These are phyloP conservation scores for Zootoca vivipara DNA, from an alignment of 2,113 vertebrate genomes.

Conservation along the genomic window DNA sequence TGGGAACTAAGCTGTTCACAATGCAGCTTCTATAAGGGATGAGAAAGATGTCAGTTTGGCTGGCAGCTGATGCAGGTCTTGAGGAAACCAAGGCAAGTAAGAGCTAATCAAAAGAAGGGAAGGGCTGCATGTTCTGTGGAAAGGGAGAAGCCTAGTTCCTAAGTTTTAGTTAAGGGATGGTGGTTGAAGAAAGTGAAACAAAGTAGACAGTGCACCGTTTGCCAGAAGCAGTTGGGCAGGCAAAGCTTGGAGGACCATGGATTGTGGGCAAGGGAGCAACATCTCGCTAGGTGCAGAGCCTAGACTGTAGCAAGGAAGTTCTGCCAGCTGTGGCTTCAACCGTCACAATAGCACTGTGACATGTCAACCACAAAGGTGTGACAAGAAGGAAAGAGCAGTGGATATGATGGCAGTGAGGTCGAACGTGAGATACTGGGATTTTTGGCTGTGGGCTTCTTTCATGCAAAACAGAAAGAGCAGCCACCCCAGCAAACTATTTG, in stretches of 20 bases:
- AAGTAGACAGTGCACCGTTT: too few relatives aligned
- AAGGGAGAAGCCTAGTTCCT: not conserved
- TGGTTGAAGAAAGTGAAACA: not conserved
- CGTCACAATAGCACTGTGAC: not conserved
- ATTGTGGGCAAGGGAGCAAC: not conserved
- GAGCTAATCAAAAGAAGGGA: not conserved
- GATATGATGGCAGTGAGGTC: not conserved
- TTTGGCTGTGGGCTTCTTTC: not conserved
- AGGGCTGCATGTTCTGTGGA: not conserved
- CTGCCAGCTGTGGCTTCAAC: not conserved
- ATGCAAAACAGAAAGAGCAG: not conserved
- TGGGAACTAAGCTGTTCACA: not conserved
- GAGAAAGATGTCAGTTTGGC: not conserved
- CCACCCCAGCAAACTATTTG: not conserved
- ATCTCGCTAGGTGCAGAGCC: too few relatives aligned
- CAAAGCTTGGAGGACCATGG: not conserved
- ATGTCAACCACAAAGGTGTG: not conserved
- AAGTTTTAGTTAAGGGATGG: not conserved
- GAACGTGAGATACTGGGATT: not conserved
- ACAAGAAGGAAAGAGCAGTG: not conserved
- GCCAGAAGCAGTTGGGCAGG: not conserved
- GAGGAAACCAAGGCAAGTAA: not conserved
- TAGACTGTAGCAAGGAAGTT: too few relatives aligned
- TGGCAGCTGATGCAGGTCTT: rapidly evolving
- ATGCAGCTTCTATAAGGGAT: not conserved